Evolutionary conservation across 2,797 vertebrate species (phyloP).

Genomic region (Lacerta viridis): DNA sequence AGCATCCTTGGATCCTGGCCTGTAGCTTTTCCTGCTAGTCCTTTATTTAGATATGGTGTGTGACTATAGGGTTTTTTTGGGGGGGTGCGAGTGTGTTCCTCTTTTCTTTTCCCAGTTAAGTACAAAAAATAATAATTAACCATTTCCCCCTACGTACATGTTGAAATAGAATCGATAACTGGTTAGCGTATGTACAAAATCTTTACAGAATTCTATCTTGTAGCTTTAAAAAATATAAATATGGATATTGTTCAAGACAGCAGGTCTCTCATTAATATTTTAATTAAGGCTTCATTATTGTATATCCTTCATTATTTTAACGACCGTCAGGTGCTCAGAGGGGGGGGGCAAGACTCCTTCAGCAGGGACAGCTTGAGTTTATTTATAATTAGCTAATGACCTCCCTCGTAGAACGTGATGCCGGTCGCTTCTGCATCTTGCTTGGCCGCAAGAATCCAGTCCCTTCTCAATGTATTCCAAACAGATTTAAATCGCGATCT

Average conservation of each 20-base stretch:
- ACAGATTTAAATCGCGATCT: constrained; percentile 25
- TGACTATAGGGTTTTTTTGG: constrained; percentile 74
- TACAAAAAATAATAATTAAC: constrained; percentile 74
- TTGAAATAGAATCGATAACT: constrained; percentile 77
- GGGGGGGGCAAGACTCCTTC: constrained; percentile 40
- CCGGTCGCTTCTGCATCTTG: constrained; percentile 41
- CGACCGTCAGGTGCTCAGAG: constrained; percentile 27
- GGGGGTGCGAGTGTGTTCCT: constrained; percentile 62
- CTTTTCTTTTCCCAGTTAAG: constrained; percentile 71
- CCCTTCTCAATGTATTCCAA: constrained; percentile 31
- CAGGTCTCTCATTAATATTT: constrained; percentile 64
- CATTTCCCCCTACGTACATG: constrained; percentile 76
- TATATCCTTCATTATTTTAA: constrained; percentile 72
- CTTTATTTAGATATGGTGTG: constrained; percentile 64
- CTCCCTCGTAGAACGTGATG: not conserved
- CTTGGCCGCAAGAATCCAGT: constrained; percentile 27
- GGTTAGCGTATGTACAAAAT: constrained; percentile 84
- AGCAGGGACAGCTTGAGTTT: constrained; percentile 54
- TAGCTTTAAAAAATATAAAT: constrained; percentile 84
- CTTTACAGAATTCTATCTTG: constrained; percentile 77
- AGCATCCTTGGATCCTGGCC: not conserved
- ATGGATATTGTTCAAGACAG: constrained; percentile 82
- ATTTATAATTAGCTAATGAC: not conserved
- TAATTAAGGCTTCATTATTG: constrained; percentile 79
- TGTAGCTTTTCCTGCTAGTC: constrained; percentile 60